These are phyloP conservation scores for Lophius piscatorius DNA, from an alignment of 2,113 vertebrate genomes.

Conservation along the genomic window DNA sequence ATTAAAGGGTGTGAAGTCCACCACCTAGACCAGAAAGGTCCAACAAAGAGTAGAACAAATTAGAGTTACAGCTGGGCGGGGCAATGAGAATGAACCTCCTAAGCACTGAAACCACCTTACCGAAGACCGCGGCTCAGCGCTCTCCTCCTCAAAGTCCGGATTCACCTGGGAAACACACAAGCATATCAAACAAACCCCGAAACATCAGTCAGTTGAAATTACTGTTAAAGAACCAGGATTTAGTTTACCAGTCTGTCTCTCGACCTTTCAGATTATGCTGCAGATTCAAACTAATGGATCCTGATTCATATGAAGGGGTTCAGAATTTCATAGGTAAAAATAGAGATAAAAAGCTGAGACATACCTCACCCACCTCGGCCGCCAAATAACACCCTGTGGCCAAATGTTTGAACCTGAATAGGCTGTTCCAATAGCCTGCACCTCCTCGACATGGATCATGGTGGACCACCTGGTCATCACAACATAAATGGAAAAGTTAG, in stretches of 20 bases:
- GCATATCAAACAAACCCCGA: neutral
- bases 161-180: constrained; percentile 85
- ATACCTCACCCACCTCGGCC: constrained; percentile 88
- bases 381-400: constrained; percentile 96
- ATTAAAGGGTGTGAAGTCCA: constrained; percentile 84
- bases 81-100: neutral
- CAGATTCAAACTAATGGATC: too few relatives aligned
- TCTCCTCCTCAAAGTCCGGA: constrained; percentile 94
- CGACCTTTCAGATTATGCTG: too few relatives aligned
- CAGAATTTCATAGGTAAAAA: neutral
- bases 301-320: neutral
- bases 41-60: constrained; percentile 31
- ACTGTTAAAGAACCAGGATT: neutral
- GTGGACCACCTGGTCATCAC: constrained; percentile 84
- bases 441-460: constrained; percentile 96
- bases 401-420: constrained; percentile 97
- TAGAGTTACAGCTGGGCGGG: neutral
- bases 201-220: neutral
- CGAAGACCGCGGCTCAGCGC: constrained; percentile 89
- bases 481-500: neutral
- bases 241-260: neutral
- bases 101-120: constrained; percentile 79
- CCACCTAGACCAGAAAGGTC: constrained; percentile 72
- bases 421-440: constrained; percentile 98
- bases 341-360: constrained; percentile 25